Percentiles rank a stretch among this genome's conserved stretches.
Conservation (phyloP, 1,140 invertebrate species). For the Maconellicoccus hirsutus region DNA sequence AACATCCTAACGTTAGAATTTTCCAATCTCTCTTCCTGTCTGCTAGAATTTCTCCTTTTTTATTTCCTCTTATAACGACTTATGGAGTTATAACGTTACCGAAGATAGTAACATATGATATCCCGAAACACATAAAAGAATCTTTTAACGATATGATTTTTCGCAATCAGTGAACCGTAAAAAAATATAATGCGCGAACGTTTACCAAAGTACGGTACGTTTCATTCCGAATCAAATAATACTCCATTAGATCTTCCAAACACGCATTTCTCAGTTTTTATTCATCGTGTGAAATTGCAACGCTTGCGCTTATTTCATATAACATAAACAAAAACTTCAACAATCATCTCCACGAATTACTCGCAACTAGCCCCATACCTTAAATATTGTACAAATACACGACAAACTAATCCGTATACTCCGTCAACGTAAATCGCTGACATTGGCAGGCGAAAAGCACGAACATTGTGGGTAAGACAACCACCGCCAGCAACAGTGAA, state of each 20-base stretch:
- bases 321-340: too few relatives aligned
- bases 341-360: too few relatives aligned
- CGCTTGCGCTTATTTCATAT: neutral
- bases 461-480: too few relatives aligned
- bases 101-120: constrained; percentile 20
- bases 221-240: neutral
- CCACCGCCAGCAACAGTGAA: too few relatives aligned
- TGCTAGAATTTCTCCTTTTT: neutral
- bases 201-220: neutral
- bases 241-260: neutral
- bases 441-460: too few relatives aligned
- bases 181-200: constrained; percentile 1
- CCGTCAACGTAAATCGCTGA: too few relatives aligned
- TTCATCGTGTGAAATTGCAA: neutral
- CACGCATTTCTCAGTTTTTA: neutral
- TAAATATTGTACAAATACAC: too few relatives aligned
- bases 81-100: constrained; percentile 11
- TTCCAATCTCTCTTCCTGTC: constrained; percentile 19
- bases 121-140: constrained; percentile 16
- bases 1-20: constrained; percentile 13
- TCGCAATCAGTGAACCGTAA: constrained; percentile 14
- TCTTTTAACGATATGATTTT: constrained; percentile 21
- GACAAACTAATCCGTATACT: too few relatives aligned
- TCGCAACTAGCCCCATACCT: too few relatives aligned
- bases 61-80: constrained; percentile 15